Evolutionary conservation across 1,140 invertebrate genomes (phyloP), one percentile per base, ranked within the genome.

Genomic region (Saccostrea echinata): DNA sequence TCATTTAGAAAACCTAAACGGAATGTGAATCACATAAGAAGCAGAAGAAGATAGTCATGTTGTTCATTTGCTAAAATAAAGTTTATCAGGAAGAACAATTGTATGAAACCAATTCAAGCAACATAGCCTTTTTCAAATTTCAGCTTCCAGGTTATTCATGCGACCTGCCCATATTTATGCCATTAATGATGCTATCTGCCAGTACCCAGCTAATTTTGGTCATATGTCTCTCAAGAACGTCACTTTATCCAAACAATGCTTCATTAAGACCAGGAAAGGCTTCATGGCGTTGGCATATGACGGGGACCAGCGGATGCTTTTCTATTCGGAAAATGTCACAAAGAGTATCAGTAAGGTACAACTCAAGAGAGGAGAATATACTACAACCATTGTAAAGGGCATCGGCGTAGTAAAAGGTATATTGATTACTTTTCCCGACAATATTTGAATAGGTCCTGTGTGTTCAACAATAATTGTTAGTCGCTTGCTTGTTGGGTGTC

Each of bases 221-320:
- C 91, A 93, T 80, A 93, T 93, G 91, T 90, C 88, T 21, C 87
- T 93, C 2, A 76, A 57, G 13, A 92, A 93, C 87, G 86, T 93
- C 13, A 91, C 91, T 12, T 64, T 93, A 64, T 91, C 91, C 53
- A 91, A 90, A 16, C 93, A 93, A 53, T 93, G 93, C 84, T 92
- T 92, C 71, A 85, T 92, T 18, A 90, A 88, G 52, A 90, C 52
- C 21, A 84, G 81, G 9, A 89, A 91, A 84, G 91, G 91, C 4
- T 92, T 91, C 82, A 55, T 91, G 87, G 90, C 91, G 16, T 86
- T 93, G 52, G 88, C 91, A 11, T 92, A 88, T 80, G 90, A 93
- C 84, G 91, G 89, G 0, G 35, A 57, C 0, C 85, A 91, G 18
- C 89, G 91, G n/a, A 86, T 89, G 16, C 57, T 93, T 8, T 93